Base-by-base conservation (phyloP, 2,888 invertebrate genomes). In the Brachyptera risi region DNA sequence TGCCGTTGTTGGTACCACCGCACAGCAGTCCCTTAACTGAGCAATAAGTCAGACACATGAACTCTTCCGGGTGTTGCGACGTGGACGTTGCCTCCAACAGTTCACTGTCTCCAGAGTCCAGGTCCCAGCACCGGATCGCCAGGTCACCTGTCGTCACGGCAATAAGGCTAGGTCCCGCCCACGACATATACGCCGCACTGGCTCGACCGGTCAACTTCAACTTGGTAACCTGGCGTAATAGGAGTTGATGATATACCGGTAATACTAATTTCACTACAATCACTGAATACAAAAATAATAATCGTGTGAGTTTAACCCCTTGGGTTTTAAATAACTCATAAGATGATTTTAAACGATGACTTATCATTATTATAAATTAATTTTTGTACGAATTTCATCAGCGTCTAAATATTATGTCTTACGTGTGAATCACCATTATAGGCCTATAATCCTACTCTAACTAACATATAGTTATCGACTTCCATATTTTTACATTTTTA, bases 51-150 rank as follows among this genome's bases (percentile, higher is more conserved):
- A 47, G 47, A 24, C 47, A 26, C 56, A 50, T 17, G 58, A 21
- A 38, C 58, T 9, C 21, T n/a, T 37, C 21, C 58, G 42, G 31
- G 31, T 42, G 11, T 44, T 23, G 17, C 7, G 56, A 65, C 56
- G 81, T 79, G n/a, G n/a, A n/a, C 68, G 81, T 85, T 38, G 87
- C 72, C 56, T 74, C 86, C 23, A 96, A 75, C 1, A 94, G 83
- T 74, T 90, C 94, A 75, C 95, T 97, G 70, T 97, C 96, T 60
- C 96, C 94, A 26, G 88, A 88, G 56, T 95, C 90, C 68, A 97
- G 84, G 73, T 98, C 94, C 96, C 96, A 98, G 68, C 97, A 83
- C 67, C 96, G 85, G 24, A 92, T 85, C 13, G 85, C 78, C 65
- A 90, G 80, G 70, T 96, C 96, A 72, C 86, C 88, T 38, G 88